phyloP scores from a whole-genome alignment of 2,113 vertebrate species.

The Morone chrysops region DNA sequence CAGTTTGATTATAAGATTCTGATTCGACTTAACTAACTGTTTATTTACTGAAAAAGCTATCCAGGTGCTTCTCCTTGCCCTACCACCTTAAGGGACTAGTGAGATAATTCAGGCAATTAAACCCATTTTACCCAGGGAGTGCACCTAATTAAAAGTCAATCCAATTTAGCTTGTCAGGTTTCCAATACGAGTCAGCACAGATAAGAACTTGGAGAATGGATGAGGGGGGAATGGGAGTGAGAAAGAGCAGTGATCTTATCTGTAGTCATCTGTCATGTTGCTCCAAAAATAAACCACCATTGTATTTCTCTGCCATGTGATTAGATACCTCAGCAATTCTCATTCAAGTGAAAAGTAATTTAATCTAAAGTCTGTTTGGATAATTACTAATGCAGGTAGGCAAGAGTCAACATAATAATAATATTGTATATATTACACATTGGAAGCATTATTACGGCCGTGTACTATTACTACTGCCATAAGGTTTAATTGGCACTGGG shows the following conservation, averaged over 20 bases:
- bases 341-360: constrained; percentile 1
- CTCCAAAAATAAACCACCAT: constrained; percentile 45
- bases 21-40: constrained; percentile 20
- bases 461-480: background rate
- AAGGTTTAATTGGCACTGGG: background rate
- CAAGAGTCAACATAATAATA: constrained; percentile 16
- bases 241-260: constrained; percentile 61
- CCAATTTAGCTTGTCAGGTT: constrained; percentile 67
- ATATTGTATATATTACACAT: background rate
- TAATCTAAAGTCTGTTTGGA: constrained; percentile 17
- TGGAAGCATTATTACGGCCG: background rate
- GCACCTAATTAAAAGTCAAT: constrained; percentile 76
- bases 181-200: constrained; percentile 49
- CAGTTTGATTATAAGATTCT: background rate
- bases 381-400: constrained; percentile 11
- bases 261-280: constrained; percentile 47
- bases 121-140: constrained; percentile 65
- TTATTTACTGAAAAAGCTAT: constrained; percentile 38
- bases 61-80: constrained; percentile 17
- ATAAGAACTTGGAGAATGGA: constrained; percentile 60
- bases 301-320: constrained; percentile 26
- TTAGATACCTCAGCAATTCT: constrained; percentile 24
- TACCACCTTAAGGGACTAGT: constrained; percentile 28
- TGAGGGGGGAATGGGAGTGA: constrained; percentile 36
- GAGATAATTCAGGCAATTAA: constrained; percentile 72